phyloP scores from a whole-genome alignment of 2,113 vertebrate species.

The Mustela nigripes region DNA sequence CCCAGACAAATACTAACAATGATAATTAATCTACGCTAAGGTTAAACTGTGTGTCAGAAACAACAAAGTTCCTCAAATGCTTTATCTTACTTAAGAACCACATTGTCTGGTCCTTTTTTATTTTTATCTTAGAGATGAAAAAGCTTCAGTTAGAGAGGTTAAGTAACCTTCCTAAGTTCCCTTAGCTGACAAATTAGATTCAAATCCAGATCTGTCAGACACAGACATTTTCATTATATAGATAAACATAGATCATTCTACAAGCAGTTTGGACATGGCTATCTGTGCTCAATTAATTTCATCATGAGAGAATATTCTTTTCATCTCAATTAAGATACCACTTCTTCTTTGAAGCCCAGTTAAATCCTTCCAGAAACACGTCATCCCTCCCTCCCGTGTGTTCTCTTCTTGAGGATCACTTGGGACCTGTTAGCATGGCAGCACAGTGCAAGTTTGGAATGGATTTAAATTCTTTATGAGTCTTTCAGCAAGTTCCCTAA shows the following conservation, averaged over 20 bases:
- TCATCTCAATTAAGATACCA: neutral
- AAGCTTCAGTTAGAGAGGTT: conserved; percentile 37
- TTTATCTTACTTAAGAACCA: conserved; percentile 36
- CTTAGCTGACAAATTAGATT: conserved; percentile 16
- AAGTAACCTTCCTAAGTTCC: neutral
- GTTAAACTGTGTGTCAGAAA: neutral
- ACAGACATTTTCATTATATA: neutral
- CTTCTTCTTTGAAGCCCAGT: neutral
- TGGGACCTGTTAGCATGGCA: neutral
- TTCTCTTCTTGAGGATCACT: neutral
- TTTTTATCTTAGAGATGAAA: conserved; percentile 56
- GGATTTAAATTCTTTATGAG: neutral
- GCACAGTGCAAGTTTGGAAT: neutral
- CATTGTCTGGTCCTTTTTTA: neutral
- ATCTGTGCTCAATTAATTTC: neutral
- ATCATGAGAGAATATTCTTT: neutral
- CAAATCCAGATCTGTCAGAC: neutral
- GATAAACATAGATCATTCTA: neutral
- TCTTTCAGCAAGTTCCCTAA: conserved; percentile 28
- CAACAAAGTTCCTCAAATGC: neutral
- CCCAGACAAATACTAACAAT: neutral
- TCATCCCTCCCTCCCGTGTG: too few relatives aligned
- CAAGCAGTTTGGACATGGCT: neutral
- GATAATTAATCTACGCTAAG: neutral
- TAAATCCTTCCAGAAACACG: neutral